Percentiles rank a stretch among this genome's conserved stretches.
Evolutionary conservation across 2,797 vertebrate genomes (phyloP).

Genomic region (Acipenser transmontanus): DNA sequence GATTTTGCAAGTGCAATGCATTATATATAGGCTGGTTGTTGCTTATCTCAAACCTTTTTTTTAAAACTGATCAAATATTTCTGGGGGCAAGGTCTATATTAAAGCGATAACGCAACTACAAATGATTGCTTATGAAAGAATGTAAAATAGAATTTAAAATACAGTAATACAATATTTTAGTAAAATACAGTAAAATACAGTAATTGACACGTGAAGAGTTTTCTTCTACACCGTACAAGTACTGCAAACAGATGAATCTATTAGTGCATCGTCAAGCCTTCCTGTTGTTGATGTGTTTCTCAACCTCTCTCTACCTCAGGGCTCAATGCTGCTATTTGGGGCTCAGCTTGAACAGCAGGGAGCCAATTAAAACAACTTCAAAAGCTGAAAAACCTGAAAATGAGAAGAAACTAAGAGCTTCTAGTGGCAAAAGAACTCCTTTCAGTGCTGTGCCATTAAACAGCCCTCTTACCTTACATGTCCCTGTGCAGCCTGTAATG

Average conservation of each 20-base stretch:
- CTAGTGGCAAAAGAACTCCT: no score
- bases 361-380: not conserved
- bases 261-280: no score
- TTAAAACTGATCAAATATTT: conserved; percentile 12
- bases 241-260: no score
- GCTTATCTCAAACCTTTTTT: not conserved
- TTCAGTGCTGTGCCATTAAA: not conserved
- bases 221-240: no score
- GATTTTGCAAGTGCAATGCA: conserved; percentile 2
- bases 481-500: not conserved
- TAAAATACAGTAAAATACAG: no score
- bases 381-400: not conserved
- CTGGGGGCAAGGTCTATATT: not conserved
- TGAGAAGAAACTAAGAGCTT: not conserved
- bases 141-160: no score
- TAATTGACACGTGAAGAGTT: no score
- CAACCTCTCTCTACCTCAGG: not conserved
- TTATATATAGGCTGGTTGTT: conserved; percentile 8
- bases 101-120: not conserved
- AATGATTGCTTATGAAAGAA: conserved; percentile 11
- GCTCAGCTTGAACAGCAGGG: not conserved
- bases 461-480: not conserved
- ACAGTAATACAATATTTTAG: no score
- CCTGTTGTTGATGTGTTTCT: not conserved
- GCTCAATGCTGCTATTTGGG: not conserved